These are phyloP conservation scores for Callopanchax toddi DNA, from an alignment of 2,113 vertebrate genomes.

Conservation along the genomic window DNA sequence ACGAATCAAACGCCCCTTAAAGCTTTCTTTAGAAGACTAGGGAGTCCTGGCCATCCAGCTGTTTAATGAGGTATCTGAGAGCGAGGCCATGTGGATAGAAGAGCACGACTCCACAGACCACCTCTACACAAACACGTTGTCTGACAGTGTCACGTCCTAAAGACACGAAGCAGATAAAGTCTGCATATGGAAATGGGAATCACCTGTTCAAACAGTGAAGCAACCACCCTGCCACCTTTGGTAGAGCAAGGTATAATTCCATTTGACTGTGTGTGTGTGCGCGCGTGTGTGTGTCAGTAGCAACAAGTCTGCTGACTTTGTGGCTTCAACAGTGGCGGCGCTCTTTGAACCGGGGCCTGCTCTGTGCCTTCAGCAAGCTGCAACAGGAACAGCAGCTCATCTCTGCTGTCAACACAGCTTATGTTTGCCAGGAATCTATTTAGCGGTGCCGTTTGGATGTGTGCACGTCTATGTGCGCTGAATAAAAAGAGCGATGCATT, in stretches of 20 bases:
- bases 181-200: slow-evolving; percentile 77
- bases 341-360: slow-evolving; percentile 63
- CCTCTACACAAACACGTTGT: too few species aligned
- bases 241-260: slow-evolving; percentile 55
- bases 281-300: slow-evolving; percentile 50
- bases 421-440: slow-evolving; percentile 77
- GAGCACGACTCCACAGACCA: too few species aligned
- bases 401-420: slow-evolving; percentile 79
- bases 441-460: slow-evolving; percentile 61
- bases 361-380: slow-evolving; percentile 71
- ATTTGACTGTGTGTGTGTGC: slow-evolving; percentile 17
- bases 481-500: slow-evolving; percentile 62
- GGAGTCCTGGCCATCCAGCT: too few species aligned
- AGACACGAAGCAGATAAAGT: slow-evolving; percentile 66
- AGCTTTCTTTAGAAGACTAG: too few species aligned
- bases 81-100: too few species aligned
- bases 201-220: slow-evolving; percentile 84
- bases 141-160: slow-evolving; percentile 54
- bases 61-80: too few species aligned
- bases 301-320: slow-evolving; percentile 74
- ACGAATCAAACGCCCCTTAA: too few species aligned
- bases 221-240: slow-evolving; percentile 68
- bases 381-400: slow-evolving; percentile 77
- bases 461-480: slow-evolving; percentile 46
- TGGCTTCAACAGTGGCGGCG: slow-evolving; percentile 65